These are phyloP conservation scores for Protaetia brevitarsis DNA, from an alignment of 1,140 invertebrate species.

Conservation along the genomic window DNA sequence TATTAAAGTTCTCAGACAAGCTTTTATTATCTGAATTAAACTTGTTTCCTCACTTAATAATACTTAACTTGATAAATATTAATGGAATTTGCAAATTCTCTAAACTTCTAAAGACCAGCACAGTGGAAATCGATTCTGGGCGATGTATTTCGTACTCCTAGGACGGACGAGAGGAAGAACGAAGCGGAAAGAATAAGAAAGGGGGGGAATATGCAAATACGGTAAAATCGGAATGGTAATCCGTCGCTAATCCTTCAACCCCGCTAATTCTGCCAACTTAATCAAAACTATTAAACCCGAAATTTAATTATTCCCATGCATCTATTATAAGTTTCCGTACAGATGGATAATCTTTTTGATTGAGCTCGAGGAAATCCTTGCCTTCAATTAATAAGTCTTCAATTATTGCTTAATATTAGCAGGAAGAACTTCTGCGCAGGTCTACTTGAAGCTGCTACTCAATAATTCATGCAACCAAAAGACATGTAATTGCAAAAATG, in stretches of 20 bases:
- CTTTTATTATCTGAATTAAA: too few relatives aligned
- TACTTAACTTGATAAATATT: background rate
- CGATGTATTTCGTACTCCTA: background rate
- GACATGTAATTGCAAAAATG: too few relatives aligned
- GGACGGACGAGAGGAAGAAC: background rate
- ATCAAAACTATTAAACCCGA: conserved; percentile 7
- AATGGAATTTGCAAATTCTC: conserved; percentile 8
- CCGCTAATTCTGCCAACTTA: background rate
- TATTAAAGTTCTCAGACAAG: too few relatives aligned
- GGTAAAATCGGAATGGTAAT: background rate
- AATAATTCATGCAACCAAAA: too few relatives aligned
- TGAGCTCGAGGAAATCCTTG: too few relatives aligned
- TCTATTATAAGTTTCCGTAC: background rate
- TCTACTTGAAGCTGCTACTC: too few relatives aligned
- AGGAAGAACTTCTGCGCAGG: too few relatives aligned
- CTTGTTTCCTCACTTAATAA: too few relatives aligned
- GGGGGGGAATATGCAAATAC: background rate
- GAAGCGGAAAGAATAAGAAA: background rate
- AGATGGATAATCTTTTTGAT: background rate
- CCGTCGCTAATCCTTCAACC: background rate
- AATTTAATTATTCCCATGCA: conserved; percentile 13
- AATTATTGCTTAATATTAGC: too few relatives aligned
- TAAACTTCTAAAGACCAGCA: background rate
- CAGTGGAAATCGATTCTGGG: background rate
- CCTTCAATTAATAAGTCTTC: too few relatives aligned